Base-by-base conservation (phyloP, 2,113 vertebrate species). In the Pungitius pungitius region DNA sequence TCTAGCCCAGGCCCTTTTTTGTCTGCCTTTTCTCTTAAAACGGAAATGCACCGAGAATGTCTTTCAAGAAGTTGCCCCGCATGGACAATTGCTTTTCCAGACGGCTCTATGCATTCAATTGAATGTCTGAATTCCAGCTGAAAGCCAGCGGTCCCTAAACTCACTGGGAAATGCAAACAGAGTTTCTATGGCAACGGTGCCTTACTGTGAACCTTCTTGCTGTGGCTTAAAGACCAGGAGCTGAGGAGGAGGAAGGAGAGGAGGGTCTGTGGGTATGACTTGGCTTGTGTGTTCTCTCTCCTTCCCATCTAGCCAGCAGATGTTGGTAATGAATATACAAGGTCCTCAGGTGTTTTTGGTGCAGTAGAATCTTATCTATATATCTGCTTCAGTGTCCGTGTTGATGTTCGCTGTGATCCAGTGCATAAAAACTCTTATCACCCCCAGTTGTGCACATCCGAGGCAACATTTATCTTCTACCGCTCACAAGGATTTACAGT, bases 81-180 rank as follows among this genome's bases (percentile, higher is more conserved):
- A 82, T 51, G 73, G 87, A 90, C 85, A 84, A 91, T 86, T 56
- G 69, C 78, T 91, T 85, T 85, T 84, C 85, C 88, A 91, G 91
- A 88, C 87, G 60, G 79, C 82, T 42, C 79, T 62, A 76, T 63
- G 75, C 57, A 49, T 74, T 89, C 70, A 89, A 88, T 89, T 82
- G 85, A 89, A 84, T 72, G 88, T 89, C 88, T 87, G 90, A 87
- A 91, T 92, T 93, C 89, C 89, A 88, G 85, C 86, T 89, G 90
- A 91, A 90, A 85, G 85, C 77, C 90, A 81, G 87, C 70, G 72
- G 77, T 83, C 87, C 78, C 81, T 57, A 84, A 92, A 92, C 85
- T 88, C 85, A 88, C 88, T 95, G 94, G 92, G 94, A 94, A 94
- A 93, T 91, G 89, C 93, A 94, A 94, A 94, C 91, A 94, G 82